A percentile compares a stretch with the other conserved stretches of the same genome.
phyloP scores from a whole-genome alignment of 64 coral and sea anemone genomes.

The Pachyseris speciosa region DNA sequence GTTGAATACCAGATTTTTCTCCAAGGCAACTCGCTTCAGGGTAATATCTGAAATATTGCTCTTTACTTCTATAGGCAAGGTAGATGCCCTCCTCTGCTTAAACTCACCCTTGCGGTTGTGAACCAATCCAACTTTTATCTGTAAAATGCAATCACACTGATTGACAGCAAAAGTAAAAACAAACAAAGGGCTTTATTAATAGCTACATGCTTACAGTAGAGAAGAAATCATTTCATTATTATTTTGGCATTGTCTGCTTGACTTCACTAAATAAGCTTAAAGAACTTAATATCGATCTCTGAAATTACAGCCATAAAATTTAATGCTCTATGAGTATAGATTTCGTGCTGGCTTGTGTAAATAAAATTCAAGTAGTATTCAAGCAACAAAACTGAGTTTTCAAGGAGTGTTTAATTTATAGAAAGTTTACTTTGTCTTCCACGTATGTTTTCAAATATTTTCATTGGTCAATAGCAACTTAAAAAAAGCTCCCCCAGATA shows the following conservation, averaged over 20 bases:
- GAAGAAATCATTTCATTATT: too few relatives aligned
- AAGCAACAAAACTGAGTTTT: too few relatives aligned
- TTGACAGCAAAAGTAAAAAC: background rate
- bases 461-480: too few relatives aligned
- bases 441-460: too few relatives aligned
- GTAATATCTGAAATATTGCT: slow-evolving; percentile 39
- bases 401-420: too few relatives aligned
- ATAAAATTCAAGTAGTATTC: too few relatives aligned
- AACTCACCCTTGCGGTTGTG: slow-evolving; percentile 40
- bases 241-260: too few relatives aligned
- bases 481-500: too few relatives aligned
- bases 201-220: background rate
- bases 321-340: background rate
- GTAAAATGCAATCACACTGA: background rate
- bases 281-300: too few relatives aligned
- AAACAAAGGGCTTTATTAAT: background rate
- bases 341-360: too few relatives aligned
- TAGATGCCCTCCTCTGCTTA: slow-evolving; percentile 42
- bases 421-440: too few relatives aligned
- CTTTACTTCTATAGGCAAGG: slow-evolving; percentile 54
- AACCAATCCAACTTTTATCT: slow-evolving; percentile 53
- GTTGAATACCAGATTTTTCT: slow-evolving; percentile 64
- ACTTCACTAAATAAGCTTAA: too few relatives aligned
- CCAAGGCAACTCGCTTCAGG: slow-evolving; percentile 44
- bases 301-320: background rate